phyloP scores from a whole-genome alignment of 2,888 invertebrate genomes.

The Campoletis raptor region DNA sequence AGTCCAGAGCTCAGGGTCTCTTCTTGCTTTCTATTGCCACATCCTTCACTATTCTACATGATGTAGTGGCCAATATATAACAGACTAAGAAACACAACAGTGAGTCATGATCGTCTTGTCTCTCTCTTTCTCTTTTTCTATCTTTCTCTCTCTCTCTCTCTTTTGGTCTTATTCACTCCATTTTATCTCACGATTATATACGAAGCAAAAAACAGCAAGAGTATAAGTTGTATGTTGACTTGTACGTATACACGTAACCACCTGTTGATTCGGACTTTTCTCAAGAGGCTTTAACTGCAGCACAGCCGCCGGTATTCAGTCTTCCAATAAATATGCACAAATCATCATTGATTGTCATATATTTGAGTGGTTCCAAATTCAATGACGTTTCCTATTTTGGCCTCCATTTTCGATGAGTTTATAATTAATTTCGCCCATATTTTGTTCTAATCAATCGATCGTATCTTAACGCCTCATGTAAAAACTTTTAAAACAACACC shows the following conservation, averaged over 20 bases:
- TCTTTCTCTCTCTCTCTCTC: constrained; percentile 21
- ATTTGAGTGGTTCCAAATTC: background rate
- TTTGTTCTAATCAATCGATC: no score
- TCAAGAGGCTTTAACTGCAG: constrained; percentile 26
- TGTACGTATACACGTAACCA: constrained; percentile 39
- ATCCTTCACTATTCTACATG: constrained; percentile 37
- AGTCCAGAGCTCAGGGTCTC: constrained; percentile 67
- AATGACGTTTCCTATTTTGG: background rate
- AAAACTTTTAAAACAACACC: no score
- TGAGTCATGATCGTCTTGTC: constrained; percentile 62
- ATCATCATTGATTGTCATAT: background rate
- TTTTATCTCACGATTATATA: constrained; percentile 61
- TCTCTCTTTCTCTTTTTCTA: constrained; percentile 17
- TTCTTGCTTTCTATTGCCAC: constrained; percentile 66
- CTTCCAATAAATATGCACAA: background rate
- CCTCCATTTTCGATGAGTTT: background rate
- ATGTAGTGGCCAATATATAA: constrained; percentile 45
- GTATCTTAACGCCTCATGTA: no score
- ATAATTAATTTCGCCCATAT: no score
- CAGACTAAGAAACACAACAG: constrained; percentile 55
- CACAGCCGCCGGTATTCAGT: background rate
- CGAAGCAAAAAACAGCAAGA: constrained; percentile 39
- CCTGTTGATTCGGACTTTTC: constrained; percentile 61
- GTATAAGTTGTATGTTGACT: constrained; percentile 33
- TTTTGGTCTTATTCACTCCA: constrained; percentile 16